phyloP scores from a whole-genome alignment of 2,888 invertebrate species.

The Flabesymbios commensalis region DNA sequence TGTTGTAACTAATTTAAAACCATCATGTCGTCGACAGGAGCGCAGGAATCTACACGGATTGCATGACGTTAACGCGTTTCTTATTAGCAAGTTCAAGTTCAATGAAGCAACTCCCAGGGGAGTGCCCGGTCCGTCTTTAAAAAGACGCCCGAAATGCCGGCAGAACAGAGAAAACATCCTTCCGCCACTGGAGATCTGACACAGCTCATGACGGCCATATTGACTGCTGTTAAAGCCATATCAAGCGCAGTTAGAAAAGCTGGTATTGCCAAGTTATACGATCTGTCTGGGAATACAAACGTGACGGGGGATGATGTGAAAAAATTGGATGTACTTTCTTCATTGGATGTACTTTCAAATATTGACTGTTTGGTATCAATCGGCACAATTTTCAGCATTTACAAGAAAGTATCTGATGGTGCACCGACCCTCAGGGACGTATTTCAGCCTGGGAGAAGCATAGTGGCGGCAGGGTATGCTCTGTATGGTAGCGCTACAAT shows the following conservation, averaged over 20 bases:
- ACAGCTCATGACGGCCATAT: conserved; percentile 87
- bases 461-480: conserved; percentile 94
- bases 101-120: too few relatives aligned
- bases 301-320: conserved; percentile 64
- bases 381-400: conserved; percentile 92
- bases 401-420: conserved; percentile 66
- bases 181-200: conserved; percentile 87
- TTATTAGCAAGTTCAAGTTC: too few relatives aligned
- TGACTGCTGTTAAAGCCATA: conserved; percentile 96
- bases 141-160: too few relatives aligned
- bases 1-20: too few relatives aligned
- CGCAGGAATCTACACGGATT: conserved; percentile 78
- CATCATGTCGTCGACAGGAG: background rate
- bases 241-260: conserved; percentile 96
- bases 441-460: conserved; percentile 80
- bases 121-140: too few relatives aligned
- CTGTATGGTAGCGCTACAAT: conserved; percentile 84
- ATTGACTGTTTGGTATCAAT: conserved; percentile 98
- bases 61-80: conserved; percentile 92
- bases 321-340: conserved; percentile 93
- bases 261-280: conserved; percentile 89
- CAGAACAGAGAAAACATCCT: conserved; percentile 85
- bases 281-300: conserved; percentile 27
- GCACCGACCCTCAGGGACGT: conserved; percentile 74
- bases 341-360: conserved; percentile 97